Evolutionary conservation across 1,140 invertebrate genomes (phyloP), one percentile per base, ranked within the genome.

Genomic region (Coboldia fuscipes): DNA sequence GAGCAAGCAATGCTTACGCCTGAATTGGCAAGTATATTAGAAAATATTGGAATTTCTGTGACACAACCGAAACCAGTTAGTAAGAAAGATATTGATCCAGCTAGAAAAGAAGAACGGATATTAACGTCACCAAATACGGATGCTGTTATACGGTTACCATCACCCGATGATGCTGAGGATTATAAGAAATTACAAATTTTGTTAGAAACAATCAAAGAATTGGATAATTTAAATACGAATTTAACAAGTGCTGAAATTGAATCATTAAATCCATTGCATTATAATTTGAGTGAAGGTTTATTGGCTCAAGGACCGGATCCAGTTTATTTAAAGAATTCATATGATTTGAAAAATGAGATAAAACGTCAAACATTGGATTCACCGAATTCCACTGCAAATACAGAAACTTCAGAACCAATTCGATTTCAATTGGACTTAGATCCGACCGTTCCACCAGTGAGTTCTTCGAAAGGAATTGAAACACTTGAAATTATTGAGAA

Each of bases 211-310:
- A 47, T 52, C 29, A 46, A 47, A 41, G 39, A 50, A 33, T 41
- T 51, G 30, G 51, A 61, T 34, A 46, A 51, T 32, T 38, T 60
- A 4, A 63, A 62, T 34, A 45, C 57, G 0, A 60, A 50, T 7
- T 39, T 56, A 2, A 48, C 47, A 9, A 42, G 46, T 39, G 47
- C 53, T 26, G 41, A 51, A 33, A 35, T 55, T 19, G 39, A 50
- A 27, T 35, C 45, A 38, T 33, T 47, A 6, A 44, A 55, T 36
- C 35, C 45, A 21, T 38, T 44, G n/a, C 41, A 43, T 23, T 38
- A 52, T 7, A 49, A 46, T 35, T 41, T 54, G 2, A 51, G 47
- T 36, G 32, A 38, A 16, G 19, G 37, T 9, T 30, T 43, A 13
- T 18, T 42, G 19, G 17, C 13, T 13, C 30, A 39, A 16, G 30